Evolutionary conservation across 2,888 invertebrate genomes (phyloP), one percentile per base, ranked within the genome.

Genomic region (Drosophila infuscata): DNA sequence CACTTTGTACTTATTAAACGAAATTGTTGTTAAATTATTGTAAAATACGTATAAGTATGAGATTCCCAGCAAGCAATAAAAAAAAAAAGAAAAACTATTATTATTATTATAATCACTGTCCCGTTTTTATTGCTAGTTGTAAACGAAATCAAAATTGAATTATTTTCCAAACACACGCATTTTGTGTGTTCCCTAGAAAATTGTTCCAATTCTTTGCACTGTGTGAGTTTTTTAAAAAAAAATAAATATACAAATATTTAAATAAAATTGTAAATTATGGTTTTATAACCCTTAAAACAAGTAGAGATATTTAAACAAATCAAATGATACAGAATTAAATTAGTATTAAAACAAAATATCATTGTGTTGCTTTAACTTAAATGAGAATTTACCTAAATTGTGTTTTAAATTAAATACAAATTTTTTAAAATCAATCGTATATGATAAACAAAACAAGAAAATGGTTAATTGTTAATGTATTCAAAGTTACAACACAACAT

Each of bases 391-490:
- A 57, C 54, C 56, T 32, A 36, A 79, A 75, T 79, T 79, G 76
- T 73, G 77, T 81, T 79, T 76, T 59, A 68, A 76, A 76, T 61
- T 49, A 72, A 41, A 49, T 29, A 66, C 8, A 66, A 73, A 57
- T 61, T 70, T 68, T 74, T 58, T 25, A 81, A 81, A 73, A 66
- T 57, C 64, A 75, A 76, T 67, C 71, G 51, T 51, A 63, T 65
- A 79, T 76, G 67, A 57, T 66, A 81, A 75, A 83, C 43, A 64
- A 70, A 61, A 59, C 9, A 35, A 41, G 32, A 71, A 41, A 66
- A 68, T 25, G 70, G 82, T 83, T 76, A 82, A 79, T 86, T 82
- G 82, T 82, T 82, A 87, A 81, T 87, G 77, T 84, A 83, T 69
- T 67, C 74, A 83, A 77, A 64, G 59, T 66, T 65, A 53, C 63